Evolutionary conservation across 2,888 invertebrate genomes (phyloP), one percentile per base, ranked within the genome.

Genomic region (Lingula anatina): DNA sequence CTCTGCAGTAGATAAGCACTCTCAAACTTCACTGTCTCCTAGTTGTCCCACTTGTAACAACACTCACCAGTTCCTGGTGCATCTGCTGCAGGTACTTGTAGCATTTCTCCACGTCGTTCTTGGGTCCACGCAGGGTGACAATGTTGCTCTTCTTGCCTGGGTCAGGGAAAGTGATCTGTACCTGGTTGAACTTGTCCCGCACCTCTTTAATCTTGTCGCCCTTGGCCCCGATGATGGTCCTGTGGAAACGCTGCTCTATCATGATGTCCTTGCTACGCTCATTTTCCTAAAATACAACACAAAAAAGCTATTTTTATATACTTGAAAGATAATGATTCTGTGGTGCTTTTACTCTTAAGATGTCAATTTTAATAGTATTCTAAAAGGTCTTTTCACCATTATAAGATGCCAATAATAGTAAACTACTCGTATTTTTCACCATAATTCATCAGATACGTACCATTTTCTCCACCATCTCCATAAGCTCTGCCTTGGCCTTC

Each of bases 91-190:
- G 81, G 77, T 88, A 85, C 75, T 89, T 89, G 79, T 87, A 87
- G 76, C 94, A 95, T 73, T 87, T 89, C 71, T 96, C 96, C 31
- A 97, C 95, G 69, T 96, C 95, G 63, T 92, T 89, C 76, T 92
- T 93, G 21, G 94, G 94, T 44, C 99, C 97, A 59, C 96, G 85
- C 61, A 99, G 83, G 73, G 90, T 92, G 21, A 99, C 93, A 51
- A 94, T 87, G 71, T 95, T 95, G 56, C 88, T 87, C 75, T 91
- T 92, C 61, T 90, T 90, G 37, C 82, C 83, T 66, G 73, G 87
- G 61, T 89, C 89, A 9, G 95, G 95, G 74, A 96, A 87, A 44
- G 85, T 85, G 58, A 96, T 92, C 71, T 90, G 88, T 20, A 82
- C 80, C 58, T 75, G 64, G 58, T 70, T 70, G 56, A 92, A 97